A percentile compares a stretch with the other conserved stretches of the same genome.
phyloP scores from a whole-genome alignment of 2,797 vertebrate species.

The Clarias laeviceps region DNA sequence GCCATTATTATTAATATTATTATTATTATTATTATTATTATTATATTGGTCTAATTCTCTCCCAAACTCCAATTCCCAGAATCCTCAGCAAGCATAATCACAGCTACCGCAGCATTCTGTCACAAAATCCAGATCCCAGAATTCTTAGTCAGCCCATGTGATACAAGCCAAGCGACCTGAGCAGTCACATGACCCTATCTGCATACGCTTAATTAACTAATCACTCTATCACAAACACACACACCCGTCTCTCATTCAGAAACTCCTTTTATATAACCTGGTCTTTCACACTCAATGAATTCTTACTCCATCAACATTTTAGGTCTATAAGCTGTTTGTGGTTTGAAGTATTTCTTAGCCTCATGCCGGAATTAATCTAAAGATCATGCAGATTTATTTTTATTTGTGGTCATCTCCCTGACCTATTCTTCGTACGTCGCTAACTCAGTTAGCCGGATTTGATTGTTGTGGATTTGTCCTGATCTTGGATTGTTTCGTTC shows the following conservation, averaged over 20 bases:
- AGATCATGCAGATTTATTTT: neutral
- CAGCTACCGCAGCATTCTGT: neutral
- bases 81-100: neutral
- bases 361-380: too few relatives aligned
- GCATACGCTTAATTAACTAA: neutral
- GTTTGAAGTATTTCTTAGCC: neutral
- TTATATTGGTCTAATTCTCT: neutral
- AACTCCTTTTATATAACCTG: neutral
- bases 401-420: neutral
- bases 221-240: neutral
- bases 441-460: too few relatives aligned
- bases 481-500: too few relatives aligned
- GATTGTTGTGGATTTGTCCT: too few relatives aligned
- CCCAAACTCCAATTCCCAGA: neutral
- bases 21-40: slow-evolving; percentile 1
- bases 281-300: neutral
- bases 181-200: neutral
- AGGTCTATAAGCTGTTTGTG: neutral
- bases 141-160: neutral
- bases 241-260: neutral
- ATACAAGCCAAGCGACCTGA: too few relatives aligned
- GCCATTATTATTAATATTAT: neutral
- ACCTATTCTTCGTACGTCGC: too few relatives aligned
- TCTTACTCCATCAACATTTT: neutral
- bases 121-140: neutral